Evolutionary conservation across 1,140 invertebrate species (phyloP), one percentile per base, ranked within the genome.

Genomic region (Zaprionus lachaisei): DNA sequence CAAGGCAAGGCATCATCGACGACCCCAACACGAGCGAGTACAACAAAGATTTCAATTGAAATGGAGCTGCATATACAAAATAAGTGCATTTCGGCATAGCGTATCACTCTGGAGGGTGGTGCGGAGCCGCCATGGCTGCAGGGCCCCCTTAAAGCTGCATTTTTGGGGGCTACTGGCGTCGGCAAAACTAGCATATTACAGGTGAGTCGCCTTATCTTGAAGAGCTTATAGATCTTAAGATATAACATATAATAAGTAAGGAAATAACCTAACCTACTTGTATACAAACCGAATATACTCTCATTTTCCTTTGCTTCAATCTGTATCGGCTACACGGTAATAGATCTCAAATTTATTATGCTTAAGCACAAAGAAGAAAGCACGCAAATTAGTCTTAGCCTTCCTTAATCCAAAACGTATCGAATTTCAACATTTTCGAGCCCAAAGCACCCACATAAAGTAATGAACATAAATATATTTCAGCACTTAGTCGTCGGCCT

Each of bases 121-220:
- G 84, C 84, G 68, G 92, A 92, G 87, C 90, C 92, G 84, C 92
- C 92, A 92, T 93, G 92, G 92, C 86, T 92, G 81, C 94, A 95
- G 93, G 95, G 95, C 93, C 94, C 95, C 79, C 95, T 97, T 93
- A 97, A 97, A 94, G 95, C 97, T 63, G 95, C 97, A 80, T 94
- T 97, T 76, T 94, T 97, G 72, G 96, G 96, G 55, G 96, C 96
- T 72, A 95, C 96, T 58, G 95, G 95, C 65, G 96, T 97, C 79
- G 96, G 96, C 77, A 97, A 97, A 92, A 96, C 96, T 67, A 96
- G 96, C 90, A 96, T 97, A 92, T 95, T 97, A 92, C 95, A 96
- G 95, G 96, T 96, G 93, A 93, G 93, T 73, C 3, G 1, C 7
- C 28, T 9, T 31, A 9, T 31, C 7, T 31, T 31, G 2, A 2